Conservation (phyloP, 2,797 vertebrate genomes). For the Poeciliopsis gracilis region DNA sequence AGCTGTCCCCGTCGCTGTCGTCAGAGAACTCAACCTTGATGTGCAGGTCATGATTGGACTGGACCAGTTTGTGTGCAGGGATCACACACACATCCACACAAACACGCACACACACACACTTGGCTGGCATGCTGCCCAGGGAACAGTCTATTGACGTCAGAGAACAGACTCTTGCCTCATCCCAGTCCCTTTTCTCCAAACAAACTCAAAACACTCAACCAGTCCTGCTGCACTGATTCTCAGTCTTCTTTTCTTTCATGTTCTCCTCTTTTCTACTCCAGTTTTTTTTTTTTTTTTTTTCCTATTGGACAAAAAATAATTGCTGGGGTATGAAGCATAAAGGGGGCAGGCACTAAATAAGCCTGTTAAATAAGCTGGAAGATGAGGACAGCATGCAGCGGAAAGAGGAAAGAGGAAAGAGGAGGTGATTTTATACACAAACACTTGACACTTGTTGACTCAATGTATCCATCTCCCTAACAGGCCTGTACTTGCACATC, state of each 20-base stretch:
- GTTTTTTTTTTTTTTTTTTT: constrained; percentile 4
- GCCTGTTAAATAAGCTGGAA: constrained; percentile 47
- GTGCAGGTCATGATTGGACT: constrained; percentile 68
- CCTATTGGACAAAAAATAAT: constrained; percentile 62
- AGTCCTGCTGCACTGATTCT: constrained; percentile 50
- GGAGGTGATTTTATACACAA: constrained; percentile 33
- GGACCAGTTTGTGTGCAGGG: constrained; percentile 55
- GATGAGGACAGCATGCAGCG: constrained; percentile 11
- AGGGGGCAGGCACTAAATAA: constrained; percentile 37
- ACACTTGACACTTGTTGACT: constrained; percentile 53
- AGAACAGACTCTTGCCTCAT: constrained; percentile 83
- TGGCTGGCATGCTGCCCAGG: constrained; percentile 80
- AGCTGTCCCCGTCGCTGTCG: constrained; percentile 71
- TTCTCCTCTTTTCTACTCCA: constrained; percentile 21
- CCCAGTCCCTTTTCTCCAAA: constrained; percentile 83
- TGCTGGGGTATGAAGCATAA: constrained; percentile 56
- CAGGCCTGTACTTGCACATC: constrained; percentile 12
- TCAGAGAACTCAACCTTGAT: constrained; percentile 72
- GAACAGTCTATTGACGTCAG: constrained; percentile 87
- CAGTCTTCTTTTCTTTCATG: constrained; percentile 49
- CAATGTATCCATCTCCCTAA: constrained; percentile 18
- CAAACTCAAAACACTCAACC: constrained; percentile 78
- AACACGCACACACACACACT: constrained; percentile 33
- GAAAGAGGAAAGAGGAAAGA: constrained; percentile 12
- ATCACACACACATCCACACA: constrained; percentile 32